Evolutionary conservation across 2,888 invertebrate genomes (phyloP), one percentile per base, ranked within the genome.

Genomic region (Clivina fossor): DNA sequence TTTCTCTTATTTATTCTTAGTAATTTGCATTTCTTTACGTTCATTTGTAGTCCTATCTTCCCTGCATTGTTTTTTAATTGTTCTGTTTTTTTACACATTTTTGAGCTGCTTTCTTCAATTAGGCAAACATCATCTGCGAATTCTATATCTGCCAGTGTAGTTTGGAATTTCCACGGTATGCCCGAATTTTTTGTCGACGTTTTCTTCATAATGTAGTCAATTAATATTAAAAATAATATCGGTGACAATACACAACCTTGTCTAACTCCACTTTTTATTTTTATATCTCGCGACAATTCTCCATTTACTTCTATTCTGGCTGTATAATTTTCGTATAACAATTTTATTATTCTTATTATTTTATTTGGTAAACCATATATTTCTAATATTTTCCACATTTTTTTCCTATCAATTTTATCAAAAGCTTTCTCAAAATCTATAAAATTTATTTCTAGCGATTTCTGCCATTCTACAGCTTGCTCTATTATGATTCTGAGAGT

Each of bases 221-320:
- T 16, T 3, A 16, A 1, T 15, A 38, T 15, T 16, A 38, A 22
- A 9, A 38, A 38, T 9, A 19, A 16, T n/a, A 19, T 4, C n/a
- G 38, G 19, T 11, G 38, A 38, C 2, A 38, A 2, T 38, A 38
- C 22, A 8, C 38, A 38, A 2, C 38, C 19, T 19, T 38, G 38
- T 38, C 20, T 38, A 4, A 38, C 20, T 38, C 3, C 38, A 19
- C 19, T 38, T 38, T 19, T 22, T n/a, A 38, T 38, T 38, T 9
- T 5, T 11, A 38, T 38, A 16, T 19, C 38, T 38, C 9, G 19
- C 4, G 38, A 13, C 15, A 32, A 9, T 32, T 3, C 32, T 32
- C 32, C 32, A 4, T 32, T 32, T 32, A 32, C 3, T 3, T 32
- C 32, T 13, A 32, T 32, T 3, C 15, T 32, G 11, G 2, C 7